Base-by-base conservation (phyloP, 2,888 invertebrate genomes). In the Anticlea derivata region DNA sequence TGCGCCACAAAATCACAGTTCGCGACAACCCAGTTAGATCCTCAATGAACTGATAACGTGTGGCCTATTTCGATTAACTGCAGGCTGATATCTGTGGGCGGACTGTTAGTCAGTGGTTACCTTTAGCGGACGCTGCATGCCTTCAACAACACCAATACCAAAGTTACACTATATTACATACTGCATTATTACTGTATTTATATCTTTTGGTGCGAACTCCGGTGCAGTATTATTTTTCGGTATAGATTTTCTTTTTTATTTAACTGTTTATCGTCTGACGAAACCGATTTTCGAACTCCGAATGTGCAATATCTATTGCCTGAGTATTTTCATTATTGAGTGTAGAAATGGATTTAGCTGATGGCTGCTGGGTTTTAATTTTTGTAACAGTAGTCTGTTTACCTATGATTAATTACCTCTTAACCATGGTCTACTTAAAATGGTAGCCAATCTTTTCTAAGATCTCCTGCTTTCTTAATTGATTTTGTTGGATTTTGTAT, bases 101-200 rank as follows among this genome's bases (percentile, higher is more conserved):
- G n/a, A n/a, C n/a, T n/a, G n/a, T n/a, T n/a, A n/a, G n/a, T n/a
- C n/a, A n/a, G n/a, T n/a, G n/a, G n/a, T n/a, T n/a, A n/a, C n/a
- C n/a, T n/a, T n/a, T 17, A 17, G 17, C 17, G 17, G 17, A 17
- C 43, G 41, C 39, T 39, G 44, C 34, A 57, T 30, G 57, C 61
- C 55, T 59, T 54, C 59, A 54, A 43, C 78, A 78, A 84, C 84
- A 86, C 80, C 81, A 82, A 88, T 87, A 88, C 89, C 89, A 89
- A 89, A 89, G 89, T 81, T 86, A 74, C 71, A 73, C 68, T 68
- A 70, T 69, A 68, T 65, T 66, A 71, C 49, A 73, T 76, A 78
- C 78, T 83, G 81, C 80, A 76, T 70, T 75, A 74, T 70, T 66
- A 75, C 71, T 71, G 64, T 59, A 52, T 60, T 67, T 73, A 68